A percentile compares a stretch with the other conserved stretches of the same genome.
Conservation (phyloP, 1,140 invertebrate species). For the Pentalonia nigronervosa region DNA sequence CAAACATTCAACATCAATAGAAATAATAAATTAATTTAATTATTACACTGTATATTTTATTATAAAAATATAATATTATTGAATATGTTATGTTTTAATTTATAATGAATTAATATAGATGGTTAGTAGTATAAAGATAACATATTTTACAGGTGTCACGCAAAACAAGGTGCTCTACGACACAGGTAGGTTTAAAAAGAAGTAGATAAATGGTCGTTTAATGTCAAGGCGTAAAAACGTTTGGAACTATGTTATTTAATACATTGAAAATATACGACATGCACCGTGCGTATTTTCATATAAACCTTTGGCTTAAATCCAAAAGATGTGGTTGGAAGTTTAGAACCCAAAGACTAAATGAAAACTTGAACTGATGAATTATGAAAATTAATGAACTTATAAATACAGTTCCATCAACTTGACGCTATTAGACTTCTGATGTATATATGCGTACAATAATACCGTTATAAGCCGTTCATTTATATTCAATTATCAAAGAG, state of each 20-base stretch:
- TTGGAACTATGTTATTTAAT: not conserved
- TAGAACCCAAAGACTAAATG: not conserved
- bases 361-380: conserved; percentile 15
- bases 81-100: not conserved
- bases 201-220: conserved; percentile 2
- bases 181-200: not conserved
- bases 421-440: not conserved
- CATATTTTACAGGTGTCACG: not conserved
- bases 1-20: not conserved
- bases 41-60: not conserved
- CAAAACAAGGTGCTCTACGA: not conserved
- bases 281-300: not conserved
- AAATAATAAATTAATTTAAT: not conserved
- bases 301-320: not conserved
- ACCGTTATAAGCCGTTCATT: not conserved
- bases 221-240: not conserved
- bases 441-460: not conserved
- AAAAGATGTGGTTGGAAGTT: not conserved
- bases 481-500: not conserved
- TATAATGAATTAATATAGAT: not conserved
- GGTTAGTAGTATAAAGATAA: not conserved
- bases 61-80: not conserved
- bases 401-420: not conserved
- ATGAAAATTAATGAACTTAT: conserved; percentile 28
- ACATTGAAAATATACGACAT: not conserved